Conservation (phyloP, 2,797 vertebrate species). For the Argentina silus region DNA sequence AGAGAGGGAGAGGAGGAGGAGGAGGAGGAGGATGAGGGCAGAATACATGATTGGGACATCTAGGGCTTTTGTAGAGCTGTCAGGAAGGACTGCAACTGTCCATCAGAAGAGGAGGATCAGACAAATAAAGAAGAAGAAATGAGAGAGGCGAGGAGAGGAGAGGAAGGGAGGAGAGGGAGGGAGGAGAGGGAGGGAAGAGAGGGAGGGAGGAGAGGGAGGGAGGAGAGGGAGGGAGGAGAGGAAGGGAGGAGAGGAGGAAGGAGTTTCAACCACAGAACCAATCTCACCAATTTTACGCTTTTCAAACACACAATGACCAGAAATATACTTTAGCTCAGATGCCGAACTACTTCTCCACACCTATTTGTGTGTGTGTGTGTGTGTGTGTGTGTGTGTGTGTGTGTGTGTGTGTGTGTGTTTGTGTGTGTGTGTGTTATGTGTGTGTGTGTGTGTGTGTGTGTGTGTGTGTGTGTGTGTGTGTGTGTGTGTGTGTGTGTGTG, state of each 20-base stretch:
- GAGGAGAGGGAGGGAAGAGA: background rate
- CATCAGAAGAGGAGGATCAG: conserved; percentile 18
- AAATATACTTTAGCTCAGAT: background rate
- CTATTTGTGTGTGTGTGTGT: too few relatives aligned
- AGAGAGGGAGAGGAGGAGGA: background rate
- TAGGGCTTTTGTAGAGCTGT: background rate
- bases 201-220: background rate
- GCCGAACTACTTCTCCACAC: too few relatives aligned
- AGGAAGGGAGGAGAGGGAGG: conserved; percentile 15
- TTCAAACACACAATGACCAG: background rate
- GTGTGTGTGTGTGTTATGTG: too few relatives aligned
- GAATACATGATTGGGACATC: background rate
- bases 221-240: too few relatives aligned
- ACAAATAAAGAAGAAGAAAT: too few relatives aligned
- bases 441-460: conserved; percentile 5
- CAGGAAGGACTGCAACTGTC: background rate
- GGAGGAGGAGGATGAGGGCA: background rate
- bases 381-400: too few relatives aligned
- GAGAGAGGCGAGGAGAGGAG: conserved; percentile 4
- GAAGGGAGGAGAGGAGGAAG: too few relatives aligned
- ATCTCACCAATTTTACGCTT: too few relatives aligned
- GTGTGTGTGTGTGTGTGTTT: too few relatives aligned
- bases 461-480: background rate
- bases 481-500: background rate
- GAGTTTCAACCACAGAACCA: background rate